Conservation (phyloP, 2,797 vertebrate genomes). For the Acanthurus leucopareius region DNA sequence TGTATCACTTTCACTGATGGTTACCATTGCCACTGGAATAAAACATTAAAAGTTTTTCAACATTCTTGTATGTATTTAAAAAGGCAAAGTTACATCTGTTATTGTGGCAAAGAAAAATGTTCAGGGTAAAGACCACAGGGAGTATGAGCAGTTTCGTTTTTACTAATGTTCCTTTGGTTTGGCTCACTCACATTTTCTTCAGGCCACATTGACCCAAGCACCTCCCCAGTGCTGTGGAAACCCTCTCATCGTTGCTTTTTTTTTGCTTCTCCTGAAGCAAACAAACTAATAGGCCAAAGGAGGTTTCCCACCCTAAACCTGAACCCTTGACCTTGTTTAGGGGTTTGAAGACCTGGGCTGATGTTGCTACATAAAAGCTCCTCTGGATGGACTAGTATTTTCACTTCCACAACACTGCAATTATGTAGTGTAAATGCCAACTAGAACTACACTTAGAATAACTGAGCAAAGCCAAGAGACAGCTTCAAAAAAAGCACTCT, state of each 20-base stretch:
- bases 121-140: slow-evolving; percentile 32
- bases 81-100: slow-evolving; percentile 30
- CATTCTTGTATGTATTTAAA: slow-evolving; percentile 17
- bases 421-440: slow-evolving; percentile 56
- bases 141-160: slow-evolving; percentile 37
- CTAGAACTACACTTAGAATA: slow-evolving; percentile 37
- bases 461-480: slow-evolving; percentile 38
- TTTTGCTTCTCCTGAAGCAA: slow-evolving; percentile 30
- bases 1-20: not conserved
- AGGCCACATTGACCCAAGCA: slow-evolving; percentile 39
- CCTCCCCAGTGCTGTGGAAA: slow-evolving; percentile 34
- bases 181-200: slow-evolving; percentile 40
- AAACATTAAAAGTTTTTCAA: not conserved
- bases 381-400: slow-evolving; percentile 45
- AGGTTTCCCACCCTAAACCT: slow-evolving; percentile 48
- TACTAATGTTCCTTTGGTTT: slow-evolving; percentile 54
- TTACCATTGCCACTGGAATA: not conserved
- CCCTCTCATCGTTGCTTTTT: slow-evolving; percentile 14
- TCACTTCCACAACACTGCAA: slow-evolving; percentile 56
- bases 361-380: slow-evolving; percentile 38
- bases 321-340: slow-evolving; percentile 63
- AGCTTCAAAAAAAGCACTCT: slow-evolving; percentile 12
- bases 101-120: slow-evolving; percentile 36
- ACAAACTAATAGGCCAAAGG: slow-evolving; percentile 16
- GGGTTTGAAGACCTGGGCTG: slow-evolving; percentile 8